Evolutionary conservation across 2,888 invertebrate genomes (phyloP).

Genomic region (Bedellia somnulentella): DNA sequence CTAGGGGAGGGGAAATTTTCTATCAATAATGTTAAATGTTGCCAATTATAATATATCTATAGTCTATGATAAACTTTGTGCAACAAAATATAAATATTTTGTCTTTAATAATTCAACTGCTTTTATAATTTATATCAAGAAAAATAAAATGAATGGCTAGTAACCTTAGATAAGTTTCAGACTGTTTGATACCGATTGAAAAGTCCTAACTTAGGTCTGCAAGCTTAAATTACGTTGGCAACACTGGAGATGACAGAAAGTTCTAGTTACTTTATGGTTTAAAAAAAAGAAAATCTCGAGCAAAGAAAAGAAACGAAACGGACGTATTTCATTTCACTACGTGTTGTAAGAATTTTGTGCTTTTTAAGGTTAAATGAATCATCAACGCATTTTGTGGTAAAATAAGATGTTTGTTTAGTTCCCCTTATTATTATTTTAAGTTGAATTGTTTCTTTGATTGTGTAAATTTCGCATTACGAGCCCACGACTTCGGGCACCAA

Average conservation of each 20-base stretch:
- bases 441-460: constrained; percentile 45
- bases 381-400: constrained; percentile 32
- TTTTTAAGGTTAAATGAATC: constrained; percentile 34
- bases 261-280: constrained; percentile 18
- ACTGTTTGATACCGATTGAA: no score
- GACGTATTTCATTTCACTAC: constrained; percentile 23
- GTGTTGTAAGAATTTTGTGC: constrained; percentile 39
- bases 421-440: constrained; percentile 30
- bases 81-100: no score
- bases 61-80: no score
- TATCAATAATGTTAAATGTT: no score
- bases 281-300: constrained; percentile 25
- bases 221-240: neutral
- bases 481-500: constrained; percentile 29
- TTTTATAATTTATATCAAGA: no score
- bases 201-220: no score
- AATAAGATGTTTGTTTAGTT: constrained; percentile 51
- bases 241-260: constrained; percentile 1
- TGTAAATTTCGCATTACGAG: constrained; percentile 33
- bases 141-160: no score
- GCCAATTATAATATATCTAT: no score
- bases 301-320: no score
- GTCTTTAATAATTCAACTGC: no score
- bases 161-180: no score
- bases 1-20: no score